These are phyloP conservation scores for Salticus scenicus DNA, from an alignment of 2,888 invertebrate genomes.

Conservation along the genomic window DNA sequence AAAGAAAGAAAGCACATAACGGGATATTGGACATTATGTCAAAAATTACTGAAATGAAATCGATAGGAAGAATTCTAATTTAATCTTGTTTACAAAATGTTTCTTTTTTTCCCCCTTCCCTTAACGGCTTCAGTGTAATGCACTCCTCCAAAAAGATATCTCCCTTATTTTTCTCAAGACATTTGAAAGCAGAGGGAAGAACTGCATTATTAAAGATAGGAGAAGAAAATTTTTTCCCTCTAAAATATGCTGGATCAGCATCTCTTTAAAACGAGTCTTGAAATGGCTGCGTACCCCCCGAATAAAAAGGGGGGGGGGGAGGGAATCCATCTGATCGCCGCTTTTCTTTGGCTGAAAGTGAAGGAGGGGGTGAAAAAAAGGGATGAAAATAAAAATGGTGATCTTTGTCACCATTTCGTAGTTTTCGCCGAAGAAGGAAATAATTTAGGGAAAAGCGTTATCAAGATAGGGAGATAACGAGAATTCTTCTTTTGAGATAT, in stretches of 20 bases:
- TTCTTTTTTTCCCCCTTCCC: too few relatives aligned
- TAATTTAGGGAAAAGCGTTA: background rate
- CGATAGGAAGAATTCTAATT: too few relatives aligned
- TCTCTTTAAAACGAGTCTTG: conserved; percentile 9
- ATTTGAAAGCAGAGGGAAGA: background rate
- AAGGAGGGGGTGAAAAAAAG: background rate
- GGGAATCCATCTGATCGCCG: background rate
- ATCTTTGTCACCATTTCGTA: too few relatives aligned
- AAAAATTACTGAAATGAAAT: too few relatives aligned
- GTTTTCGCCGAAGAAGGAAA: background rate
- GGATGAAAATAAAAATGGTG: too few relatives aligned
- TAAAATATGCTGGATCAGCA: background rate
- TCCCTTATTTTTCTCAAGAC: background rate
- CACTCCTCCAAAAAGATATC: too few relatives aligned
- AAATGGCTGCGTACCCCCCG: background rate
- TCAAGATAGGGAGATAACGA: background rate
- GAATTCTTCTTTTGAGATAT: too few relatives aligned
- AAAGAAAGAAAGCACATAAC: too few relatives aligned
- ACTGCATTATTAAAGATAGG: background rate
- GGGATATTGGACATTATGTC: too few relatives aligned
- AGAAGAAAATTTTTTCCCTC: background rate
- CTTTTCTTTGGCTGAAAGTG: background rate
- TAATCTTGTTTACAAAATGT: too few relatives aligned
- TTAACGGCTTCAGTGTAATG: too few relatives aligned
- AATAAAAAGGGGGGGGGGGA: background rate